phyloP scores from a whole-genome alignment of 2,888 invertebrate genomes.

The Lithophane socia region DNA sequence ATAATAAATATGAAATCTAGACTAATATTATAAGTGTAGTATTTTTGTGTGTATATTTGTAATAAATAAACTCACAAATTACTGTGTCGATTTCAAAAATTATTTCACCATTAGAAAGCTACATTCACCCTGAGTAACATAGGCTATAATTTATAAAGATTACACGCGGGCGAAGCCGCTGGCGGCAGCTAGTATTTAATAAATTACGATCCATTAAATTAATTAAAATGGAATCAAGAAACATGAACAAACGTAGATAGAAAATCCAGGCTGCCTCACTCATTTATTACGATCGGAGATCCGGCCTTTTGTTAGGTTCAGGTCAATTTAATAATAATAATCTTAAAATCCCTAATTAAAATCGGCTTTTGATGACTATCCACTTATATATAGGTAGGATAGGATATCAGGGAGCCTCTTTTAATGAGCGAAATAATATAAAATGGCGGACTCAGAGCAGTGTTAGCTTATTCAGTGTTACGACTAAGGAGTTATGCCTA shows the following conservation, averaged over 20 bases:
- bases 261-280: conserved; percentile 33
- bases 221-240: conserved; percentile 33
- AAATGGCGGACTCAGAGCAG: conserved; percentile 53
- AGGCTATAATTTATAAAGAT: too few relatives aligned
- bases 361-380: conserved; percentile 60
- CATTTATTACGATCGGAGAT: conserved; percentile 33
- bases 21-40: too few relatives aligned
- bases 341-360: conserved; percentile 63
- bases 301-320: conserved; percentile 35
- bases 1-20: not conserved
- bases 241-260: conserved; percentile 22
- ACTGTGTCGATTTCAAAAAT: too few relatives aligned
- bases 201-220: conserved; percentile 11
- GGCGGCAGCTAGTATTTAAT: too few relatives aligned
- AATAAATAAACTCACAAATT: too few relatives aligned
- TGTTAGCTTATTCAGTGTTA: conserved; percentile 59
- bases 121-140: too few relatives aligned
- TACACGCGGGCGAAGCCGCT: too few relatives aligned
- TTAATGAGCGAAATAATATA: conserved; percentile 62
- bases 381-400: too few relatives aligned
- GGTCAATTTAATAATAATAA: conserved; percentile 54
- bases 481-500: conserved; percentile 50
- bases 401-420: conserved; percentile 52
- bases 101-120: too few relatives aligned
- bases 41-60: too few relatives aligned